Evolutionary conservation across 2,888 invertebrate genomes (phyloP), one percentile per base, ranked within the genome.

Genomic region (Microplitis deprimator): DNA sequence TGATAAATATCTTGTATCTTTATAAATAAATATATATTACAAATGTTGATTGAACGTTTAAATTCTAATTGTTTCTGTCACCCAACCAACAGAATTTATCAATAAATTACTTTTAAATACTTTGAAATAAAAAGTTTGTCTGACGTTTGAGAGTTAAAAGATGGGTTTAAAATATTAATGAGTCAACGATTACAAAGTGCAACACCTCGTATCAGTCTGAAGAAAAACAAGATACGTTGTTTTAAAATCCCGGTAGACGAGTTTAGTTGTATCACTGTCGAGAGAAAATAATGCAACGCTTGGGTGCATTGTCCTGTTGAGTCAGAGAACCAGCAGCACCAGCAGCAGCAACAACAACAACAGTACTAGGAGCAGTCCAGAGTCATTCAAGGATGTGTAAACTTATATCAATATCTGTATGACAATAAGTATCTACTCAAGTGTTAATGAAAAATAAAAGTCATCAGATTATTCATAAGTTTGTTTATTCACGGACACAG

Each of bases 221-320:
- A 65, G 1, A 13, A 60, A 29, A 41, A 20, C 73, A 60, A 60
- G 69, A 68, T 71, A 50, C 10, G 41, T 41, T 41, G 50, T 50
- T 50, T 50, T 50, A 50, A 13, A 50, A 50, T 50, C 50, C 13
- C 13, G 13, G 50, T 50, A 5, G 50, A 50, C 13, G 13, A 50
- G 50, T 50, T 50, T 13, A 50, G 10, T 50, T 50, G 29, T 29
- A 29, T 72, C 39, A 68, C 70, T 60, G 39, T 67, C 40, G n/a
- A 41, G 71, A 20, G 67, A 70, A 73, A 50, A 75, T 29, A 38
- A 38, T 13, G 29, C 17, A 65, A 65, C 20, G 65, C 75, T 75
- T 77, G 81, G 79, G 80, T 77, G 80, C 82, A 83, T 84, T 83
- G 83, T 83, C 82, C 83, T 82, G 82, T 83, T 78, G 50, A 29